phyloP scores from a whole-genome alignment of 2,888 invertebrate genomes.

The Dryobotodes eremita region DNA sequence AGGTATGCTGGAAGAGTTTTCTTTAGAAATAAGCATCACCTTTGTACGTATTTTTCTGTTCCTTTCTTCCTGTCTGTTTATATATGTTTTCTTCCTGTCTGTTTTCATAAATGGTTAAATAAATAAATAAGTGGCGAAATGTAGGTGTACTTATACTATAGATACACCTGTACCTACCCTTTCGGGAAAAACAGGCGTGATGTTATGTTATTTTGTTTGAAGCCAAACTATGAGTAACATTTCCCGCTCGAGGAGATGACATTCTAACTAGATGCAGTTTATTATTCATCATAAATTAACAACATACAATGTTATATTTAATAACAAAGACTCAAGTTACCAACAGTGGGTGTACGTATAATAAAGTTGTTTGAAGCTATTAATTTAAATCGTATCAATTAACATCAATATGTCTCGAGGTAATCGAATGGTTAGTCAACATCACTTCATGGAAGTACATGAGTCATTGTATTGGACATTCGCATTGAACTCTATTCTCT shows the following conservation, averaged over 20 bases:
- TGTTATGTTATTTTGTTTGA: not conserved
- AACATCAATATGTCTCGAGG: constrained; percentile 35
- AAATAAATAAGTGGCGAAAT: not conserved
- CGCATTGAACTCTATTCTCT: not conserved
- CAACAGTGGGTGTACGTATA: constrained; percentile 17
- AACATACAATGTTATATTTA: constrained; percentile 1
- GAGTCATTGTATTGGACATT: constrained; percentile 47
- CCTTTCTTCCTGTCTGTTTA: too few relatives aligned
- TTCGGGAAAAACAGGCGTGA: not conserved
- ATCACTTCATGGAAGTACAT: constrained; percentile 45
- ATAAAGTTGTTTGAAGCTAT: constrained; percentile 14
- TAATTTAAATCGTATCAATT: constrained; percentile 51
- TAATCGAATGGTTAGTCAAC: constrained; percentile 55
- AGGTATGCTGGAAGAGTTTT: too few relatives aligned
- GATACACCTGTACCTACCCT: not conserved
- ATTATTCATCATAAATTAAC: not conserved
- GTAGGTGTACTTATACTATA: not conserved
- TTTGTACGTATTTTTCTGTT: too few relatives aligned
- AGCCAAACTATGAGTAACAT: not conserved
- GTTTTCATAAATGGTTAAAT: too few relatives aligned
- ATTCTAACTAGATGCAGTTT: not conserved
- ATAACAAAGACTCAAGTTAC: constrained; percentile 12
- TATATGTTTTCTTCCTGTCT: too few relatives aligned
- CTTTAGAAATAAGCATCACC: too few relatives aligned
- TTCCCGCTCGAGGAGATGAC: not conserved